A percentile compares a stretch with the other conserved stretches of the same genome.
Evolutionary conservation across 2,797 vertebrate genomes (phyloP).

Genomic region (Setipinna tenuifilis): DNA sequence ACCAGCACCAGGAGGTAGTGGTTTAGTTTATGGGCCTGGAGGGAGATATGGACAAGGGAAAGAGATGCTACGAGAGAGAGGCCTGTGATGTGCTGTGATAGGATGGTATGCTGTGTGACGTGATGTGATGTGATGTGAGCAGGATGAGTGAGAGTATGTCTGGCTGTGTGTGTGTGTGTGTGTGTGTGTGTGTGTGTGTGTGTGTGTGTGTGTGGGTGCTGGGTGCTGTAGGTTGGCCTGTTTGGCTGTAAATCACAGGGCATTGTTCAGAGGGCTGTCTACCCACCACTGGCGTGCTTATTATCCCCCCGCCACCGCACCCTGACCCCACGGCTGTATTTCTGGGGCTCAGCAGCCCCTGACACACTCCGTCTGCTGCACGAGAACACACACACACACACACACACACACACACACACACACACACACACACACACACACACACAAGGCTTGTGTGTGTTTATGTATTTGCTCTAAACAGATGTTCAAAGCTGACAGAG

Average conservation of each 20-base stretch:
- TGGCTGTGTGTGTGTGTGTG: not conserved
- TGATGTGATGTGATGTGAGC: not conserved
- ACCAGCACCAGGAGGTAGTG: not conserved
- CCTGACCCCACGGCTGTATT: constrained; percentile 54
- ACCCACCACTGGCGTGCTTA: constrained; percentile 46
- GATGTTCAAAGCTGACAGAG: not conserved
- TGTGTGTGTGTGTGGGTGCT: not conserved
- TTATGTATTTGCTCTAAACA: constrained; percentile 7
- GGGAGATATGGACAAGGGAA: not conserved
- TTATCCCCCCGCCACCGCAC: constrained; percentile 53
- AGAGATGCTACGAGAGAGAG: not conserved
- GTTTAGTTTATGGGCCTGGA: not conserved
- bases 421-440: constrained; percentile 26
- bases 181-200: not conserved
- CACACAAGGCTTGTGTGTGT: not conserved
- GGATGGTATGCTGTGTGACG: not conserved
- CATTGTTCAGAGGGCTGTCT: constrained; percentile 58
- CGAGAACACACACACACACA: constrained; percentile 8
- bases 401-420: constrained; percentile 11
- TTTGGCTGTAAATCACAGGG: constrained; percentile 52
- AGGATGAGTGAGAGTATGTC: not conserved
- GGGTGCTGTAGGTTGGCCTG: not conserved
- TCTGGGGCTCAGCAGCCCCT: constrained; percentile 54
- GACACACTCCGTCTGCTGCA: constrained; percentile 46
- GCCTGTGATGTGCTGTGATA: not conserved